Evolutionary conservation across 2,113 vertebrate genomes (phyloP).

Genomic region (Melanostigma gelatinosum): DNA sequence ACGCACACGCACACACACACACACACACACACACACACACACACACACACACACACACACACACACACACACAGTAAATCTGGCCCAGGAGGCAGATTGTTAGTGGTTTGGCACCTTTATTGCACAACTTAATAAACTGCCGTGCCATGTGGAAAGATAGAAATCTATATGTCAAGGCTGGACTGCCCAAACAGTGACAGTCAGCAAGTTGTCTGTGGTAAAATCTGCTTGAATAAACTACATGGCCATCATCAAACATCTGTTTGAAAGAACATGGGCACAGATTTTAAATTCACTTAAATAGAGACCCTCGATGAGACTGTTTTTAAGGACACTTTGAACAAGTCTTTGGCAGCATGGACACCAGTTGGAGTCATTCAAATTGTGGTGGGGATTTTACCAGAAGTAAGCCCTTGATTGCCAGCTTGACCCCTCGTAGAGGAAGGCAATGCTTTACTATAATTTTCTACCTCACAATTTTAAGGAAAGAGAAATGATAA

Average conservation of each 20-base stretch:
- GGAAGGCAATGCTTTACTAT: not conserved
- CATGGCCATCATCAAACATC: not conserved
- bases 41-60: too few relatives aligned
- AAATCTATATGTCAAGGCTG: not conserved
- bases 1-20: too few relatives aligned
- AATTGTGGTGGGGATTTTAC: conserved; percentile 5
- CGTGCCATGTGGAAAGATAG: not conserved
- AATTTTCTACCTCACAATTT: not conserved
- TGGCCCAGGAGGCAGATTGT: not conserved
- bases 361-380: not conserved
- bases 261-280: not conserved
- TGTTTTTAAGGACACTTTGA: not conserved
- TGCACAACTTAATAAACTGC: not conserved
- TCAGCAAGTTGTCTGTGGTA: not conserved
- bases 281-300: not conserved
- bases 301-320: too few relatives aligned
- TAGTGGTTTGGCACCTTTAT: not conserved
- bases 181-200: not conserved
- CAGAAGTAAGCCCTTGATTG: not conserved
- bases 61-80: conserved; percentile 3
- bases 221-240: not conserved
- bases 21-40: too few relatives aligned
- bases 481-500: not conserved
- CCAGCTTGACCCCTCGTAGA: not conserved
- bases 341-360: not conserved